Percentiles rank a stretch among this genome's conserved stretches.
Evolutionary conservation across 2,113 vertebrate genomes (phyloP).

Genomic region (Zapornia atra): DNA sequence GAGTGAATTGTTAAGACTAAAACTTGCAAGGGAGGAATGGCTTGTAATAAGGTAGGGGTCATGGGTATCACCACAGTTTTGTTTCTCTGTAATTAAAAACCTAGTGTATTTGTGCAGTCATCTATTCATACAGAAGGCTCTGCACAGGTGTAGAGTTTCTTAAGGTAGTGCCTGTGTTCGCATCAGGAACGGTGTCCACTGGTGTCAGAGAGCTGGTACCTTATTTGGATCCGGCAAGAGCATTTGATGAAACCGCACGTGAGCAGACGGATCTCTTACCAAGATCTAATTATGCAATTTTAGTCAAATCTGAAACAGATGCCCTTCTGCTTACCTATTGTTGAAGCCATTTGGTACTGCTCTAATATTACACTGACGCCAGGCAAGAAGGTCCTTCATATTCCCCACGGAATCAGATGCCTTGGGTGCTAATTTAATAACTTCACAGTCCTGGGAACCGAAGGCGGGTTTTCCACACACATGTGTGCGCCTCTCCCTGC

Average conservation of each 20-base stretch:
- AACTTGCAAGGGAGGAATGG: background rate
- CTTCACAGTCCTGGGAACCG: background rate
- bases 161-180: background rate
- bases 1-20: background rate
- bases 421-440: conserved; percentile 73
- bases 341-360: conserved; percentile 76
- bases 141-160: background rate
- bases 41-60: background rate
- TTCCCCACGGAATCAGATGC: conserved; percentile 56
- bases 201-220: background rate
- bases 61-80: background rate
- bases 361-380: conserved; percentile 74
- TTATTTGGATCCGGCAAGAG: background rate
- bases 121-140: background rate
- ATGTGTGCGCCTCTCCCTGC: background rate
- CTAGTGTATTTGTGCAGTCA: background rate
- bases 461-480: background rate
- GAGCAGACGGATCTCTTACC: conserved; percentile 65
- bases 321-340: conserved; percentile 76
- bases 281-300: conserved; percentile 80
- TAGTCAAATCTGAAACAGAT: conserved; percentile 80
- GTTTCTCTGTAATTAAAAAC: background rate
- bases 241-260: conserved; percentile 14
- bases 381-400: conserved; percentile 57
- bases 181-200: background rate